phyloP scores from a whole-genome alignment of 1,140 invertebrate genomes.

The Leptinotarsa texana region DNA sequence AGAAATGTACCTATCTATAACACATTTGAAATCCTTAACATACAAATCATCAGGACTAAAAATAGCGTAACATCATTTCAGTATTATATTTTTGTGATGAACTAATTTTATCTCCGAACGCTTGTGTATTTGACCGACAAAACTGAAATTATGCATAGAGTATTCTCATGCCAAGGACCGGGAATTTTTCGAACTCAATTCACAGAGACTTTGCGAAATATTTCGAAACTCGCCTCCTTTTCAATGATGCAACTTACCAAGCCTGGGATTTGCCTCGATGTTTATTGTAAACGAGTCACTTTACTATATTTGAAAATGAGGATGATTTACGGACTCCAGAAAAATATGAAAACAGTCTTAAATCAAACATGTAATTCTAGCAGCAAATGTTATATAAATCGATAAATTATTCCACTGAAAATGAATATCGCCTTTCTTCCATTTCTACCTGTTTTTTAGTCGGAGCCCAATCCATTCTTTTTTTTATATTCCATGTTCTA shows the following conservation, averaged over 20 bases:
- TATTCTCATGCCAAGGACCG: constrained; percentile 21
- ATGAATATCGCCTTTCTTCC: no score
- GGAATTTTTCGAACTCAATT: constrained; percentile 23
- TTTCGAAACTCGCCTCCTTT: constrained; percentile 13
- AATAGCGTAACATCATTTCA: constrained; percentile 10
- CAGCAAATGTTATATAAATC: no score
- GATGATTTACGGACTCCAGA: no score
- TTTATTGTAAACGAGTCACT: no score
- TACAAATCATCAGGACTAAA: constrained; percentile 11
- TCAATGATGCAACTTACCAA: not conserved
- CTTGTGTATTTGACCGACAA: constrained; percentile 17
- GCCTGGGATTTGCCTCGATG: no score
- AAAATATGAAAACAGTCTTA: no score
- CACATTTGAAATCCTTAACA: not conserved
- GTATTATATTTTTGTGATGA: constrained; percentile 13
- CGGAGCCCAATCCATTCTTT: no score
- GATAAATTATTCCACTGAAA: no score
- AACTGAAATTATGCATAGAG: constrained; percentile 19
- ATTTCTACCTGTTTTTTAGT: no score
- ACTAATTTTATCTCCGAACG: constrained; percentile 18
- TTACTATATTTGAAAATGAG: no score
- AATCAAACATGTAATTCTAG: no score
- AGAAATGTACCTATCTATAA: not conserved
- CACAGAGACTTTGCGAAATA: constrained; percentile 23
- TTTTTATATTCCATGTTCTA: no score